phyloP scores from a whole-genome alignment of 2,113 vertebrate genomes.

The Lontra canadensis region DNA sequence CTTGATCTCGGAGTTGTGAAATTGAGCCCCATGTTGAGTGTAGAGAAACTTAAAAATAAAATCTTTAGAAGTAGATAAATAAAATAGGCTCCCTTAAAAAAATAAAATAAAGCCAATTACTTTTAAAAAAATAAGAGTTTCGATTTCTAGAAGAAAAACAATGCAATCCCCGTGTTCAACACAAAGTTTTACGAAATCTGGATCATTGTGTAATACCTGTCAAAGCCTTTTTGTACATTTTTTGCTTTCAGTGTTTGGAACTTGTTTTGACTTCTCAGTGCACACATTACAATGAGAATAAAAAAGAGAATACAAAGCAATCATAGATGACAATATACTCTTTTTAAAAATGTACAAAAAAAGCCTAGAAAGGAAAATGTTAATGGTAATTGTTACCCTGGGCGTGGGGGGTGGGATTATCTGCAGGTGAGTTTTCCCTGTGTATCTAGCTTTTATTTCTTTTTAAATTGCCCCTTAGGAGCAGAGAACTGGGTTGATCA shows the following conservation, averaged over 20 bases:
- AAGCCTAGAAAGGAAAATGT: not conserved
- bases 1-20: not conserved
- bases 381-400: not conserved
- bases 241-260: not conserved
- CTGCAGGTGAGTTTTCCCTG: not conserved
- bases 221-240: not conserved
- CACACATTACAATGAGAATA: not conserved
- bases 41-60: not conserved
- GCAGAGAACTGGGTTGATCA: not conserved
- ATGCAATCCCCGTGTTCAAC: not conserved
- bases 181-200: not conserved
- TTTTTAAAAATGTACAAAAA: not conserved
- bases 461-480: not conserved
- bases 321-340: not conserved
- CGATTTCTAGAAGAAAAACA: not conserved
- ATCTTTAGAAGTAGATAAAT: not conserved
- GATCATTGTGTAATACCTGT: not conserved
- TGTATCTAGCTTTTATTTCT: not conserved
- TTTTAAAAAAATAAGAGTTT: not conserved
- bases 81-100: not conserved
- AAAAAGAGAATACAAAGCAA: not conserved
- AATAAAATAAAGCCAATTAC: not conserved
- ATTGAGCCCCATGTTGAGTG: not conserved
- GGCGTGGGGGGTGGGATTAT: not conserved
- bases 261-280: not conserved